Percentiles rank a stretch among this genome's conserved stretches.
Evolutionary conservation across 2,888 invertebrate species (phyloP).

Genomic region (Lasioglossum oenotherae): DNA sequence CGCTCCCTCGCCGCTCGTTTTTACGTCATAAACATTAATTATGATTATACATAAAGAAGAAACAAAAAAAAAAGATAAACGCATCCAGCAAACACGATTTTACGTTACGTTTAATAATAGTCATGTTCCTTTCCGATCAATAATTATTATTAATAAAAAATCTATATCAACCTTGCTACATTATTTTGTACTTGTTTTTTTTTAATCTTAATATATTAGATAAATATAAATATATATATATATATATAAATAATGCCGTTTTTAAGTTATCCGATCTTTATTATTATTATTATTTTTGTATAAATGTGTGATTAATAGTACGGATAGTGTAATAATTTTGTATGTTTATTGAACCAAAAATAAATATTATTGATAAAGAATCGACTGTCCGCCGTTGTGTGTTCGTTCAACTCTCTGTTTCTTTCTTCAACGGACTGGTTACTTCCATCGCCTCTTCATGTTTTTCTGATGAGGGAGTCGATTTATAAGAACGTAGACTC

Average conservation of each 20-base stretch:
- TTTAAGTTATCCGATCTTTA: constrained; percentile 79
- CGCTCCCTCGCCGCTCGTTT: constrained; percentile 79
- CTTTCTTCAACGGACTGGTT: constrained; percentile 48
- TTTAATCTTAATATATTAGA: constrained; percentile 77
- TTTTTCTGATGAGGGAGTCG: constrained; percentile 1
- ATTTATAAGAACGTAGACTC: constrained; percentile 63
- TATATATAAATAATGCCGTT: constrained; percentile 77
- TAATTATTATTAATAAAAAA: constrained; percentile 74
- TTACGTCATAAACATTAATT: constrained; percentile 80
- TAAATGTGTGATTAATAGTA: constrained; percentile 84
- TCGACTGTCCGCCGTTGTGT: constrained; percentile 26
- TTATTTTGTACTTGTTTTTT: constrained; percentile 81
- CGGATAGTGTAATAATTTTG: constrained; percentile 84
- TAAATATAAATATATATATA: constrained; percentile 64
- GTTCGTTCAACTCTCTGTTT: constrained; percentile 40
- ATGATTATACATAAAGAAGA: constrained; percentile 76
- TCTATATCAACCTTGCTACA: constrained; percentile 79
- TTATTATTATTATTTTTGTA: constrained; percentile 82
- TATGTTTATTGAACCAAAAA: constrained; percentile 85
- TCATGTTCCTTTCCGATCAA: constrained; percentile 79
- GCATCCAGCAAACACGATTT: constrained; percentile 75
- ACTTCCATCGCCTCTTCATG: constrained; percentile 17
- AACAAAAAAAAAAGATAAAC: constrained; percentile 62
- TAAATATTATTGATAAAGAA: constrained; percentile 84
- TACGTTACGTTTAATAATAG: constrained; percentile 79